phyloP scores from a whole-genome alignment of 2,888 invertebrate species.

The Caenorhabditis sp. region DNA sequence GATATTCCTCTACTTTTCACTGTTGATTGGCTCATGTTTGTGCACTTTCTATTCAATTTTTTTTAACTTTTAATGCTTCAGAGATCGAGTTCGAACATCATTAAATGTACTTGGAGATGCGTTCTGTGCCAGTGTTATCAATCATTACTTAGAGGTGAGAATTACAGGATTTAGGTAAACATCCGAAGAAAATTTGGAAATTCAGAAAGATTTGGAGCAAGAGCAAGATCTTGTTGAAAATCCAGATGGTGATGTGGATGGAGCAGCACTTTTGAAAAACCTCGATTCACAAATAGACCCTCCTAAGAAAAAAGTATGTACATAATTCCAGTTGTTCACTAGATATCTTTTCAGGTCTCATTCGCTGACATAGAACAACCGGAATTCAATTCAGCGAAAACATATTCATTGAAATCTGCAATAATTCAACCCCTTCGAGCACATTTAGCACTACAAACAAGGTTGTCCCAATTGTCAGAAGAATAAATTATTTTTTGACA shows the following conservation, averaged over 20 bases:
- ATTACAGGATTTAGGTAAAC: no score
- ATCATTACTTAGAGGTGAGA: slow-evolving; percentile 72
- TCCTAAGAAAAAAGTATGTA: not conserved
- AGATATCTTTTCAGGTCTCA: slow-evolving; percentile 35
- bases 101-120: slow-evolving; percentile 75
- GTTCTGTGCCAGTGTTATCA: slow-evolving; percentile 74
- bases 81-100: slow-evolving; percentile 75
- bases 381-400: slow-evolving; percentile 27
- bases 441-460: slow-evolving; percentile 30
- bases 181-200: no score
- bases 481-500: not conserved
- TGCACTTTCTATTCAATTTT: not conserved
- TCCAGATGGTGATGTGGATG: not conserved
- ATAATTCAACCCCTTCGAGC: slow-evolving; percentile 34
- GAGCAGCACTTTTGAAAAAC: no score
- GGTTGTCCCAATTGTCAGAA: not conserved
- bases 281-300: no score
- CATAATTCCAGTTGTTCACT: no score
- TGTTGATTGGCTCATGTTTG: slow-evolving; percentile 74
- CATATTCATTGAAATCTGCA: slow-evolving; percentile 36
- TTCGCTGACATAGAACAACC: slow-evolving; percentile 18
- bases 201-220: not conserved
- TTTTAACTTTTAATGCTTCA: slow-evolving; percentile 60
- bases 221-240: not conserved
- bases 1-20: slow-evolving; percentile 73